Base-by-base conservation (phyloP, 2,888 invertebrate species). In the Amphipyra tragopoginis region DNA sequence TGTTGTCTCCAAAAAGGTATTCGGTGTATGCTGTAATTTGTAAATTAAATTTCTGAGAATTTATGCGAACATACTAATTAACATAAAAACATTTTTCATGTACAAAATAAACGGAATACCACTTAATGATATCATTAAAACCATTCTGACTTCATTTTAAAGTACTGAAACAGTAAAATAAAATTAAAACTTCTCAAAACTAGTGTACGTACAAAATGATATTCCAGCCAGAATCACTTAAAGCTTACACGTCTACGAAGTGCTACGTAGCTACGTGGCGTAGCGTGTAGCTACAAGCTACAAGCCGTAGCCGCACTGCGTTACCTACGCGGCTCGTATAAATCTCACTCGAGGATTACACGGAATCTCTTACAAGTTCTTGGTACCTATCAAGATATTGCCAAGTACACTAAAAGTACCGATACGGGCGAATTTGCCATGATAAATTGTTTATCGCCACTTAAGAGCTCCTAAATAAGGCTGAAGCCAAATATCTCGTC, bases 341-440 rank as follows among this genome's bases (percentile, higher is more conserved):
- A 91, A 92, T 92, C 91, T 90, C 83, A 79, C 80, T 81, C 63
- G 80, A 81, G 89, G 90, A 92, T 92, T 92, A 91, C 84, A 83
- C 71, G 84, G 86, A 88, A 90, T 85, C 85, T 82, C 87, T 90
- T 85, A 88, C 88, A 89, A 89, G 88, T 90, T 89, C 88, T 87
- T 87, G 84, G 84, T 86, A 84, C 84, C 83, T 87, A 81, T 79
- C 80, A 82, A 85, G 87, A 86, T 87, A 87, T 89, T 89, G 85
- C 85, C 81, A 83, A 82, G 81, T 86, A 85, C 85, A 83, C 84
- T 81, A 79, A 86, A 87, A 87, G 80, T 85, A 86, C 81, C 79
- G 75, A 84, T 85, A 81, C 75, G 83, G 71, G 77, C 70, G 85
- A 86, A 77, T 86, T 82, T 80, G 79, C 74, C 80, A 84, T 80